Evolutionary conservation across 2,797 vertebrate genomes (phyloP).

Genomic region (Lerista edwardsae): DNA sequence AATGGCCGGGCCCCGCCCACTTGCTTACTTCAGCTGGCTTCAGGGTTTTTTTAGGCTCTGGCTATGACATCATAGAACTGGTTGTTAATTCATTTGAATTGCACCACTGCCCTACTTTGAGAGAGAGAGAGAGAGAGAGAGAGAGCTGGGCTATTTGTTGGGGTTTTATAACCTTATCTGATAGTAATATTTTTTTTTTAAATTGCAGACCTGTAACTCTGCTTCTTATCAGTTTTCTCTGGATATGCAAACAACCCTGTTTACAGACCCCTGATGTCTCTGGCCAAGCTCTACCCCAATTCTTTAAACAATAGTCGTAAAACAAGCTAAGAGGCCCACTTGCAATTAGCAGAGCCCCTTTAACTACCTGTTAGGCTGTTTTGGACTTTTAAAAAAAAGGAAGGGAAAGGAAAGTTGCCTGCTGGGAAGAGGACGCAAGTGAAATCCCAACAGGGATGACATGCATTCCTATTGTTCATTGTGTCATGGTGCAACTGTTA

Average conservation of each 20-base stretch:
- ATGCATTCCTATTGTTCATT: neutral
- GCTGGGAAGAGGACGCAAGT: conserved; percentile 38
- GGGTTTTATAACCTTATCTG: conserved; percentile 53
- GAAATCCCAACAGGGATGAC: conserved; percentile 30
- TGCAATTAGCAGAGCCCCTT: conserved; percentile 62
- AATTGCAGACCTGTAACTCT: neutral
- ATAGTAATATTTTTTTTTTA: neutral
- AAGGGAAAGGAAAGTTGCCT: conserved; percentile 2
- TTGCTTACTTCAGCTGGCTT: no score
- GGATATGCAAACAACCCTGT: conserved; percentile 42
- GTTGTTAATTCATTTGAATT: no score
- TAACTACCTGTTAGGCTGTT: conserved; percentile 67
- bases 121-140: no score
- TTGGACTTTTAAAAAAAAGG: conserved; percentile 5
- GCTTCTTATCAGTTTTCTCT: conserved; percentile 56
- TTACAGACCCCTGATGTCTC: conserved; percentile 50
- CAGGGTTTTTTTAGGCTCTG: no score
- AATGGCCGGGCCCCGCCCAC: no score
- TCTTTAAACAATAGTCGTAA: conserved; percentile 48
- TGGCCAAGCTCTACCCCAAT: conserved; percentile 33
- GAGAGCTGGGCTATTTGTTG: neutral
- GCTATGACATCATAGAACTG: no score
- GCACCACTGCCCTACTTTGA: no score
- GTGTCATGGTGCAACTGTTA: neutral
- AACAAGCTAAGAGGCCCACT: conserved; percentile 58